Base-by-base conservation (phyloP, 2,888 invertebrate species). In the Argynnis bischoffii region DNA sequence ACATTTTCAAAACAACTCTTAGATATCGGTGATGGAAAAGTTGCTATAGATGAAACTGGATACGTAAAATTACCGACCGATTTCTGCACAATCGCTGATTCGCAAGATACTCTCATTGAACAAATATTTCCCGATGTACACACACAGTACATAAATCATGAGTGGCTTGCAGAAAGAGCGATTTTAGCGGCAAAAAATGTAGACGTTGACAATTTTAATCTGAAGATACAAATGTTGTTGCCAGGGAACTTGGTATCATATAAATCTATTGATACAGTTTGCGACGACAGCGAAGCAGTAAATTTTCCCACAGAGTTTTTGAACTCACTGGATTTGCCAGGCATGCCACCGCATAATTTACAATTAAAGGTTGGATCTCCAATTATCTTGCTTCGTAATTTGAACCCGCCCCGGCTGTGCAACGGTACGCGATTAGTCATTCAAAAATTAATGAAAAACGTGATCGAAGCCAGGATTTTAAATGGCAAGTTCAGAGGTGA, bases 161-260 rank as follows among this genome's bases (percentile, higher is more conserved):
- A 68, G 61, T 80, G 78, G 79, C 74, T 83, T 14, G 48, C 69
- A 65, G 76, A 81, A 74, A 64, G 79, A 67, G 78, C 78, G 11
- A 82, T 84, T 74, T 78, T 82, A 55, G 78, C 78, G 48, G 76
- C 81, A 66, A 81, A 79, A 75, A 82, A 81, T 72, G 71, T 75
- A 13, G 78, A 78, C 69, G 80, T 50, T 1, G 15, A 50, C 15
- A n/a, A 0, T 0, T 1, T 50, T 0, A 50, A 50, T 50, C 6
- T 50, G 0, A 50, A 50, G 1, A 50, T 50, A 50, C 15, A 15
- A 50, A n/a, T 15, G 50, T 50, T 2, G 2, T 50, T 50, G 50
- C 50, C 50, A 1, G 50, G 50, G 15, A 15, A n/a, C 2, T 48
- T 15, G 0, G n/a, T n/a, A n/a, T n/a, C 50, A 50, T 50, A 1